Percentiles rank a stretch among this genome's conserved stretches.
These are phyloP conservation scores for Hylyphantes graminicola DNA, from an alignment of 1,140 invertebrate species.

Conservation along the genomic window DNA sequence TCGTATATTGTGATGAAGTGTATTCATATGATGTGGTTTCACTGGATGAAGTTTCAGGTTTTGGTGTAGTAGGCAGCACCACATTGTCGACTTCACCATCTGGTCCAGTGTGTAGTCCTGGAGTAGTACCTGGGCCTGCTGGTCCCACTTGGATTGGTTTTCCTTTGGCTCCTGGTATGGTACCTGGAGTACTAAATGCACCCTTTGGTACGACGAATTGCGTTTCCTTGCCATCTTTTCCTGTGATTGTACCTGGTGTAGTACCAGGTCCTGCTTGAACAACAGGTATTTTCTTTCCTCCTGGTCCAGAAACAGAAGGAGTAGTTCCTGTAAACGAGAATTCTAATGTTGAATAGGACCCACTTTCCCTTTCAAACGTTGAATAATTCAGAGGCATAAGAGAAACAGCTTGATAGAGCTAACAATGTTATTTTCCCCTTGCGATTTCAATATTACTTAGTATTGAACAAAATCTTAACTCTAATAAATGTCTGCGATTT, in stretches of 20 bases:
- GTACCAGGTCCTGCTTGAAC: constrained; percentile 23
- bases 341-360: too few species aligned
- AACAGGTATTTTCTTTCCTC: neutral
- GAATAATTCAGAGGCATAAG: too few species aligned
- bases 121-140: constrained; percentile 30
- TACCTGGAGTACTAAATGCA: constrained; percentile 12
- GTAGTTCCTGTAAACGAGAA: too few species aligned
- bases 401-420: too few species aligned
- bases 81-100: constrained; percentile 9
- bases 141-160: constrained; percentile 17
- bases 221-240: neutral
- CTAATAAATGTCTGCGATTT: too few species aligned
- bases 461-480: too few species aligned
- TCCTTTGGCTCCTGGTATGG: constrained; percentile 16
- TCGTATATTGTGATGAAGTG: too few species aligned
- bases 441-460: too few species aligned
- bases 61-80: constrained; percentile 1
- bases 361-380: too few species aligned
- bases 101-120: constrained; percentile 10
- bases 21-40: too few species aligned
- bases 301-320: constrained; percentile 3
- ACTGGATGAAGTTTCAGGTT: neutral
- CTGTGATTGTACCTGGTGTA: constrained; percentile 16
- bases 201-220: constrained; percentile 5
- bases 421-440: too few species aligned